These are phyloP conservation scores for Cynodonichthys magdalenae DNA, from an alignment of 2,797 vertebrate genomes.

Conservation along the genomic window DNA sequence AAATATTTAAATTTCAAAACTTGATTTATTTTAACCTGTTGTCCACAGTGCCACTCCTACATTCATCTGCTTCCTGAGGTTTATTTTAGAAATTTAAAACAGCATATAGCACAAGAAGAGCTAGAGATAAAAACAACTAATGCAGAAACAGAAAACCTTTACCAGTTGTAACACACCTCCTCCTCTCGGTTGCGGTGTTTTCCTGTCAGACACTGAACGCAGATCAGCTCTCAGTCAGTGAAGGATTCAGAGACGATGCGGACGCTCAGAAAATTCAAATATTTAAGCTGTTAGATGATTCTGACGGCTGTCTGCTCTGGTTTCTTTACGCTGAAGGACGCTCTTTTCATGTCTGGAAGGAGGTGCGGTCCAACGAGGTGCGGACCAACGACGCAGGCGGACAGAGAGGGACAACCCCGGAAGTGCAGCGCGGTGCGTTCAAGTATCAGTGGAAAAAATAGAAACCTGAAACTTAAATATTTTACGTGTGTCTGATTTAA, in stretches of 20 bases:
- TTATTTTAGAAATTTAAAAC: constrained; percentile 1
- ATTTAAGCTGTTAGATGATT: constrained; percentile 2
- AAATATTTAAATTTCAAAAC: not conserved
- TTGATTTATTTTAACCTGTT: not conserved
- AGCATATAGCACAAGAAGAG: constrained; percentile 1
- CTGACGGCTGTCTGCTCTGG: not conserved
- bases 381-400: constrained; percentile 3
- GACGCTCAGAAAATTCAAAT: not conserved
- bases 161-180: constrained; percentile 25
- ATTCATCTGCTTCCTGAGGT: not conserved
- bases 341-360: constrained; percentile 3
- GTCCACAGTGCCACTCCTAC: not conserved
- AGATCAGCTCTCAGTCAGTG: not conserved
- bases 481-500: too few species aligned
- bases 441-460: not conserved
- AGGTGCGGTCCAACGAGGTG: constrained; percentile 40
- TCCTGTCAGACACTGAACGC: constrained; percentile 6
- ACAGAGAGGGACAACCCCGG: constrained; percentile 25
- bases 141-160: constrained; percentile 11
- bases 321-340: constrained; percentile 51
- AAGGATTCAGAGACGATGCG: not conserved
- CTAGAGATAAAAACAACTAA: not conserved
- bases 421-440: constrained; percentile 24
- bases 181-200: constrained; percentile 11
- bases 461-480: too few species aligned